A percentile compares a stretch with the other conserved stretches of the same genome.
Evolutionary conservation across 2,113 vertebrate genomes (phyloP).

Genomic region (Shinisaurus crocodilurus): DNA sequence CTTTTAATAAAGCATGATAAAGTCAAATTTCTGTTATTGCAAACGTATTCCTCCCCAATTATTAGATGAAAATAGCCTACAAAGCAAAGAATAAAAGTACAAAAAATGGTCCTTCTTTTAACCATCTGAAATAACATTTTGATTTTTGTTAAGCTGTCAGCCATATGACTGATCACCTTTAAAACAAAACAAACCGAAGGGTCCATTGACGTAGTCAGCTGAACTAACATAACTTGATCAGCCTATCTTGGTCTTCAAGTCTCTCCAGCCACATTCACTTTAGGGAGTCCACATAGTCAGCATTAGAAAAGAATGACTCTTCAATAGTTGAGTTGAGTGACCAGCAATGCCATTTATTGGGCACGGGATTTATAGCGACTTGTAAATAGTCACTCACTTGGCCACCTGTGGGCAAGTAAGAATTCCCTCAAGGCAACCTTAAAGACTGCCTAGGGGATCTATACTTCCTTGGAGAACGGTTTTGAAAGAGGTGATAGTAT

Average conservation of each 20-base stretch:
- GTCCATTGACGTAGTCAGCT: conserved; percentile 27
- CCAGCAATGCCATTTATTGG: background rate
- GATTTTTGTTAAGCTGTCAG: conserved; percentile 42
- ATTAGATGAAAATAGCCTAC: background rate
- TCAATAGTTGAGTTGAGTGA: background rate
- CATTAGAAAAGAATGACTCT: background rate
- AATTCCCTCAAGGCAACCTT: background rate
- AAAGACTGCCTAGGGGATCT: too few relatives aligned
- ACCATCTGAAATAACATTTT: conserved; percentile 31
- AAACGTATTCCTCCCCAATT: background rate
- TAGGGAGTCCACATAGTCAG: background rate
- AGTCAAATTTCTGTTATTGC: background rate
- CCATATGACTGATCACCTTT: conserved; percentile 29
- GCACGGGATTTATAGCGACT: background rate
- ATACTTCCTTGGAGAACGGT: too few relatives aligned
- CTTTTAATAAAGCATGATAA: background rate
- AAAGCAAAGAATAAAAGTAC: background rate
- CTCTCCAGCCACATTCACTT: background rate
- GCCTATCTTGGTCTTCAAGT: conserved; percentile 2
- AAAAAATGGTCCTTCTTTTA: background rate
- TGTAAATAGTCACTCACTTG: background rate
- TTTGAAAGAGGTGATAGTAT: too few relatives aligned
- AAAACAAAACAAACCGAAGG: conserved; percentile 19
- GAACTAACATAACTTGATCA: conserved; percentile 51
- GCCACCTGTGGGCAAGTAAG: background rate